These are phyloP conservation scores for Oscheius sp. DNA, from an alignment of 2,888 invertebrate species.

Conservation along the genomic window DNA sequence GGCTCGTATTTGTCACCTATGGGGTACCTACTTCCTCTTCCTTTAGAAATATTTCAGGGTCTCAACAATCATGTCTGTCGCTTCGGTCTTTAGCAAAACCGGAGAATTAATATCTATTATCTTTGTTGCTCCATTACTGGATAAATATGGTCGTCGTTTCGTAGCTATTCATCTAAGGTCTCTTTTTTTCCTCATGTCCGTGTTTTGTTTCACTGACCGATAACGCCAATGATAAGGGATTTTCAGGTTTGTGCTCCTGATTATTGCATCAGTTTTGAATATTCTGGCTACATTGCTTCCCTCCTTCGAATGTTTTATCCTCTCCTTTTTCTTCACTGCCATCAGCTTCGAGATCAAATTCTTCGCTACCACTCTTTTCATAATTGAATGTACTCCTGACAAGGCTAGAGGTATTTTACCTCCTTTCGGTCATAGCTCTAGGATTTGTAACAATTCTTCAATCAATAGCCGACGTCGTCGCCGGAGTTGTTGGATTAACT, in stretches of 20 bases:
- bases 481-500: neutral
- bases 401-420: slow-evolving; percentile 7
- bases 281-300: slow-evolving; percentile 4
- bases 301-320: slow-evolving; percentile 20
- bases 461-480: neutral
- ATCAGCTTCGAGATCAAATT: slow-evolving; percentile 14
- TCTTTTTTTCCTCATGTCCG: too few species aligned
- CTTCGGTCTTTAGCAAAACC: neutral
- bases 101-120: slow-evolving; percentile 17
- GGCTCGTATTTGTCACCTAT: slow-evolving; percentile 20
- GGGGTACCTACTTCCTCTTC: neutral
- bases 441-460: slow-evolving; percentile 20
- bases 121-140: neutral
- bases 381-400: slow-evolving; percentile 22
- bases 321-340: slow-evolving; percentile 15
- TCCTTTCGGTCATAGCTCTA: slow-evolving; percentile 3
- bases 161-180: slow-evolving; percentile 23
- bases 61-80: neutral
- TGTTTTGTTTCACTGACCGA: neutral
- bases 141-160: slow-evolving; percentile 4
- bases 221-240: neutral
- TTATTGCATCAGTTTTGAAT: neutral
- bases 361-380: slow-evolving; percentile 18
- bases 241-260: slow-evolving; percentile 8
- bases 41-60: neutral